Evolutionary conservation across 2,113 vertebrate genomes (phyloP), one percentile per base, ranked within the genome.

Genomic region (Plecturocebus donacophilus): DNA sequence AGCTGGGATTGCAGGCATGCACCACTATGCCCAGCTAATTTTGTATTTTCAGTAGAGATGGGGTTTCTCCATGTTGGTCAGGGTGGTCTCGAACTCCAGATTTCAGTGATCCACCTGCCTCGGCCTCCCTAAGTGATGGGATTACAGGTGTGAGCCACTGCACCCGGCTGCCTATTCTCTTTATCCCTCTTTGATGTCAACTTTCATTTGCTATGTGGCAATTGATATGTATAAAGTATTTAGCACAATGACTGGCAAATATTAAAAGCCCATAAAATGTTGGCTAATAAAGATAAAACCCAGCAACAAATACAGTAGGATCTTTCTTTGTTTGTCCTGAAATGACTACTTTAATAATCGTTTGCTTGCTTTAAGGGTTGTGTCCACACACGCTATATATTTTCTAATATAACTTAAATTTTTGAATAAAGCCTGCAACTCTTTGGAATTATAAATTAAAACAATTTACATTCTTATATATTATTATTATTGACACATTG

Each of bases 331-430:
- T 85, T 81, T 94, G 21, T 85, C 7, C 21, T 64, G 52, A 89
- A 96, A 35, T 76, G 27, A 81, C 19, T 88, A 64, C n/a, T 90
- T 66, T 56, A 86, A 76, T 79, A 84, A 73, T 52, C 42, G 17
- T 68, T 77, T 92, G 21, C n/a, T 94, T 89, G 47, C 45, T 94
- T 87, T 89, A 52, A 52, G 56, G 42, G 9, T 68, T 93, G n/a
- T 68, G 9, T 89, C 32, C 20, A 88, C 1, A 79, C 12, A 49
- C 6, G 91, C 12, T 80, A 83, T 13, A 21, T 71, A 85, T 88
- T 95, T 82, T 5, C 8, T 93, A 95, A 89, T 94, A 40, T 79
- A 80, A 71, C 6, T 81, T 91, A 47, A 17, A 77, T 76, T 86
- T 40, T 91, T 23, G 61, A 64, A 64, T 71, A 87, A 97, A 93